These are phyloP conservation scores for Siderastrea siderea DNA, from an alignment of 92 coral and sea anemone species.

Conservation along the genomic window DNA sequence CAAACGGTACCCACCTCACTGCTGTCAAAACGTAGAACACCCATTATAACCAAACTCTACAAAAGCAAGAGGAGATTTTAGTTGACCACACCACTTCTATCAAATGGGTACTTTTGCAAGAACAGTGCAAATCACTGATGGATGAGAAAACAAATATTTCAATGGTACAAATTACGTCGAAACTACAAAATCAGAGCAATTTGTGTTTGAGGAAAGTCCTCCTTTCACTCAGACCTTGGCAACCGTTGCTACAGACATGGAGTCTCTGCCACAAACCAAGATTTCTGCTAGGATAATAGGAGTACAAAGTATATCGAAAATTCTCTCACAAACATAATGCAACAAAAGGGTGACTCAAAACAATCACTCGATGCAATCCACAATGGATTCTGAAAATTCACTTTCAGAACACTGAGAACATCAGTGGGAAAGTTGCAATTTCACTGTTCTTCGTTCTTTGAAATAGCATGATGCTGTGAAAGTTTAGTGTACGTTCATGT, in stretches of 20 bases:
- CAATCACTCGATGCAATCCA: conserved; percentile 41
- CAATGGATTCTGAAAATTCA: conserved; percentile 63
- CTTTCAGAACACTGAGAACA: conserved; percentile 60
- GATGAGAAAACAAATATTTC: conserved; percentile 55
- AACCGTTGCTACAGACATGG: conserved; percentile 55
- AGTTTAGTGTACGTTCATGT: too few species aligned
- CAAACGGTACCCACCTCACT: conserved; percentile 35
- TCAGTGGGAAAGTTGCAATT: conserved; percentile 28
- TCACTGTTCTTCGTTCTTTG: background rate
- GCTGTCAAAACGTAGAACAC: conserved; percentile 59
- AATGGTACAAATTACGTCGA: conserved; percentile 59
- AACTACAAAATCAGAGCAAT: conserved; percentile 65
- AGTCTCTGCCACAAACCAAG: conserved; percentile 60
- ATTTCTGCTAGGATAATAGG: conserved; percentile 55
- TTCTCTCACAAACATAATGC: conserved; percentile 53
- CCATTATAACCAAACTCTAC: conserved; percentile 49
- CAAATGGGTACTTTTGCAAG: conserved; percentile 64
- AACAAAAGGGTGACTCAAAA: conserved; percentile 71
- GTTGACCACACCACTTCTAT: conserved; percentile 74
- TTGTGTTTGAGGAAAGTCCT: conserved; percentile 53
- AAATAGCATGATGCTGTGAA: too few species aligned
- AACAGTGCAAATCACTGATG: conserved; percentile 51
- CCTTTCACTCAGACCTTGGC: conserved; percentile 56
- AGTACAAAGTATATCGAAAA: conserved; percentile 62
- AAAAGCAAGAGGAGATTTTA: conserved; percentile 69